Evolutionary conservation across 2,113 vertebrate species (phyloP).

Genomic region (Daubentonia madagascariensis): DNA sequence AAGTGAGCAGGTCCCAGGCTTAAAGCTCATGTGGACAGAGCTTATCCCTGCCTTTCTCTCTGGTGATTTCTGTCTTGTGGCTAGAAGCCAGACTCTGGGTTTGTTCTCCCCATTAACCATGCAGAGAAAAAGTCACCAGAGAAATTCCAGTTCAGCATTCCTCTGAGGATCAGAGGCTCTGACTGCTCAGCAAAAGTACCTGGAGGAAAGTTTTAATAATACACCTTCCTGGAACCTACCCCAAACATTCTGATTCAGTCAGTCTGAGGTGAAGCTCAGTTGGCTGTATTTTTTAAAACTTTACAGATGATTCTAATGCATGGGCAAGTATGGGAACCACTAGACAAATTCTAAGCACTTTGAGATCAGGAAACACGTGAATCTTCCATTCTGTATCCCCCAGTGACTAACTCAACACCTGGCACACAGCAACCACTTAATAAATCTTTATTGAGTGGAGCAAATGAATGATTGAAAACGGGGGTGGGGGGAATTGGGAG

Average conservation of each 20-base stretch:
- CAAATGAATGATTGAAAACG: not conserved
- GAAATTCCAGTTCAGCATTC: not conserved
- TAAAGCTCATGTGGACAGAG: not conserved
- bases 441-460: not conserved
- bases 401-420: not conserved
- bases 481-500: not conserved
- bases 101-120: not conserved
- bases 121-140: not conserved
- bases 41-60: not conserved
- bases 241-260: not conserved
- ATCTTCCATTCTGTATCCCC: not conserved
- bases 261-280: not conserved
- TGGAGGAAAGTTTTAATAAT: conserved; percentile 14
- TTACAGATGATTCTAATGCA: not conserved
- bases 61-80: not conserved
- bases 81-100: not conserved
- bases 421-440: not conserved
- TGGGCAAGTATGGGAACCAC: not conserved
- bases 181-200: not conserved
- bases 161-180: conserved; percentile 13
- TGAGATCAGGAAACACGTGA: not conserved
- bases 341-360: not conserved
- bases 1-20: not conserved
- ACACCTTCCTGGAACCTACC: not conserved
- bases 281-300: not conserved